Base-by-base conservation (phyloP, 2,888 invertebrate genomes). In the Spialia ferax region DNA sequence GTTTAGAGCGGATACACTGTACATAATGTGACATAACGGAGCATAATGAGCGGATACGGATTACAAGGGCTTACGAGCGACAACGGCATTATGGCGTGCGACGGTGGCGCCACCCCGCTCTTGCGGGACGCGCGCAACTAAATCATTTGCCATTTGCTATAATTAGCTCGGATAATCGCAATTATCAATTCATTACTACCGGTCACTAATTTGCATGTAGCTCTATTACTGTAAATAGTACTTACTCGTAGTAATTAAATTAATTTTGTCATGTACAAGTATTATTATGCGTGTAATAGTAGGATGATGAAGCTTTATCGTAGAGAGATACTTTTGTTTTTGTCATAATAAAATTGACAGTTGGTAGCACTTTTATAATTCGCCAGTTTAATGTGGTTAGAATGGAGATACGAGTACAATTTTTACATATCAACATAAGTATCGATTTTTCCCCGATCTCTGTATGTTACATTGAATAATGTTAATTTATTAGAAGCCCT, bases 11-110 rank as follows among this genome's bases (percentile, higher is more conserved):
- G 23, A n/a, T 23, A 15, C n/a, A 22, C 32, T 20, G 32, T 50
- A 50, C 29, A 35, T 62, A 62, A 52, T 52, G 62, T 20, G 22
- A 35, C 35, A 62, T 62, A 62, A 35, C 61, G 7, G 29, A 35
- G 22, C 50, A 52, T 32, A 48, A 48, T 61, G 20, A 48, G 60
- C 48, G 42, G 42, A 59, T 23, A 13, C 15, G 42, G 59, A 59
- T 59, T 59, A 59, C 38, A 35, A 22, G 57, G 13, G 57, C 20
- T 57, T 57, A 38, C 38, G 57, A 38, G 57, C 38, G 38, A 42
- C 45, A 48, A 48, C 20, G 20, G 20, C 18, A 10, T 11, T 3
- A 48, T 57, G 57, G 38, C 13, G 13, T 23, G 13, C 45, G 45
- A 48, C 45, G 20, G 45, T 48, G 45, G 45, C 45, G 45, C 45